Evolutionary conservation across 2,113 vertebrate genomes (phyloP).

Genomic region (Prunella fulvescens): DNA sequence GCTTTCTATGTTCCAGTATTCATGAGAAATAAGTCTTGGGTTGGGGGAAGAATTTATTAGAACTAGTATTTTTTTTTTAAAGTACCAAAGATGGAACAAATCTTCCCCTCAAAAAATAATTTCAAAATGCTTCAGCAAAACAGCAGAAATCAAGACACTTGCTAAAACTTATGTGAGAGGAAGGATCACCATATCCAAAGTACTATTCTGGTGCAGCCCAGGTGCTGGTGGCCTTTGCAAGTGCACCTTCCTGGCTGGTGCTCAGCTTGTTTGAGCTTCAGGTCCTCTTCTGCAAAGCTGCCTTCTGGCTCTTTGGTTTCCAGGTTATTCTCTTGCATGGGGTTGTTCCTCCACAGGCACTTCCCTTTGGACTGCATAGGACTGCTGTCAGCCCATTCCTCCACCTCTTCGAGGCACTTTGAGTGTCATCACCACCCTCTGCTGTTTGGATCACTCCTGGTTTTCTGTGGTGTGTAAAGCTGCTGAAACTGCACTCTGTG

Average conservation of each 20-base stretch:
- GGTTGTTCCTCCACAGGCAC: background rate
- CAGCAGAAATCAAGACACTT: background rate
- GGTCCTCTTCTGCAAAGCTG: background rate
- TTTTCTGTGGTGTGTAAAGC: background rate
- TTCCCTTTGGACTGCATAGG: background rate
- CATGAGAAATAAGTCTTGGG: background rate
- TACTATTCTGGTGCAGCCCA: background rate
- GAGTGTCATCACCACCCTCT: background rate
- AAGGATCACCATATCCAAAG: background rate
- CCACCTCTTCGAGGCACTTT: background rate
- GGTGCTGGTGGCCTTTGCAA: background rate
- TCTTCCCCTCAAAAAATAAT: background rate
- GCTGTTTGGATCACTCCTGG: background rate
- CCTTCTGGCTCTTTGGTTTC: background rate
- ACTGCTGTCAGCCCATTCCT: background rate
- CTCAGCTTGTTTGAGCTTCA: background rate
- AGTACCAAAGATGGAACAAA: background rate
- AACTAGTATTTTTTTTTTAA: background rate
- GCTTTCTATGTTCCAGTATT: background rate
- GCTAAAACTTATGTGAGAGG: background rate
- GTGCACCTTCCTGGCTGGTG: fast-evolving
- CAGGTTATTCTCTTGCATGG: background rate
- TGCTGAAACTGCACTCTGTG: background rate
- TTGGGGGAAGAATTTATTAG: background rate
- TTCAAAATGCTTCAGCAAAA: background rate